Base-by-base conservation (phyloP, 2,113 vertebrate genomes). In the Nerophis ophidion region DNA sequence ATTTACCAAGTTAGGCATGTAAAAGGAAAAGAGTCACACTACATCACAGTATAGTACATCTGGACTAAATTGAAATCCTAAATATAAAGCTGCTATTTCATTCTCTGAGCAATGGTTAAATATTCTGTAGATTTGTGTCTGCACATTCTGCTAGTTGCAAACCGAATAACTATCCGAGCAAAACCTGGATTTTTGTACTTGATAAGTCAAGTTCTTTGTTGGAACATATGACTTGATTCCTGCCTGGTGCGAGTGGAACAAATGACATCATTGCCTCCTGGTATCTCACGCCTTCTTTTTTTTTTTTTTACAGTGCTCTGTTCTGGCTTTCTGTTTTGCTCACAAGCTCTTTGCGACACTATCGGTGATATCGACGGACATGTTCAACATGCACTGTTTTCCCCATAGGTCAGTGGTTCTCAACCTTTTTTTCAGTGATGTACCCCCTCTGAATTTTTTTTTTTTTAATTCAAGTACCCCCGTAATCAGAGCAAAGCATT, bases 261-360 rank as follows among this genome's bases (percentile, higher is more conserved):
- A 84, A 87, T 90, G 76, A 88, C 84, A 85, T 91, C 87, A 90
- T 66, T 58, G 66, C 57, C 76, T 80, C 60, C 9, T 42, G 52
- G 78, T 85, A 82, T 86, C 82, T 80, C 64, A 61, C 49, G 79
- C 75, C 83, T 71, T 65, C 12, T 1, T 5, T 35, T 17, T 44
- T 19, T 26, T 59, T 71, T 54, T 15, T 56, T 35, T n/a, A n/a
- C 45, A 50, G 9, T 17, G 58, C 52, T 63, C 57, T 54, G 68
- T 70, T 64, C 26, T 16, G 17, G 65, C 48, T 67, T 64, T 35
- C 8, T 64, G 48, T 48, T 45, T 68, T 60, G 44, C 63, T 62
- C 51, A 6, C 33, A 49, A 49, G 45, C 38, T 58, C 54, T 61
- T 65, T 59, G 47, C 56, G n/a, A 19, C 47, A 66, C 47, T 61